A percentile compares a stretch with the other conserved stretches of the same genome.
Evolutionary conservation across 2,797 vertebrate species (phyloP).

Genomic region (Poecilia velifera): DNA sequence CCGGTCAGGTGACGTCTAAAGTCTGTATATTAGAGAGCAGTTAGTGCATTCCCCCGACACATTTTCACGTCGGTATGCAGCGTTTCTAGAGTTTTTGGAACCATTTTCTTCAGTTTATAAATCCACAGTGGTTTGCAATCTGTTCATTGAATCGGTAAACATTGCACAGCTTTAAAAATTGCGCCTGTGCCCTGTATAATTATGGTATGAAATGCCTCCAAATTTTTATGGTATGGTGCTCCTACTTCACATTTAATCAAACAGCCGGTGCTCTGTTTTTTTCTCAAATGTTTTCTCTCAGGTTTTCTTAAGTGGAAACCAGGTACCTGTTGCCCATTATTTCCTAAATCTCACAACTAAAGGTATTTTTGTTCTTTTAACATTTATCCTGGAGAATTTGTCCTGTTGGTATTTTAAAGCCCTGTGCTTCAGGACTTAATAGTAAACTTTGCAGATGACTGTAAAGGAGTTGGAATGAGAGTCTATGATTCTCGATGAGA

Average conservation of each 20-base stretch:
- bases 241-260: background rate
- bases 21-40: background rate
- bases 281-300: background rate
- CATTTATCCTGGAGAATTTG: background rate
- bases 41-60: background rate
- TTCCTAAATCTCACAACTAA: background rate
- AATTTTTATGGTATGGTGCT: background rate
- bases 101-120: background rate
- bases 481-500: background rate
- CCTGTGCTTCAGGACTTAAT: background rate
- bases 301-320: background rate
- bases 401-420: background rate
- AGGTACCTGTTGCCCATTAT: background rate
- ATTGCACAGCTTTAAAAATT: background rate
- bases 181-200: background rate
- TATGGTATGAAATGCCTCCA: background rate
- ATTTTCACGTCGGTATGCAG: background rate
- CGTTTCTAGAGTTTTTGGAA: background rate
- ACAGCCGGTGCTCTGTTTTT: background rate
- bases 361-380: background rate
- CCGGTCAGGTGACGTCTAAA: background rate
- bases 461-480: background rate
- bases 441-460: background rate
- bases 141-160: background rate
- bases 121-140: background rate